A percentile compares a stretch with the other conserved stretches of the same genome.
Evolutionary conservation across 2,888 invertebrate species (phyloP).

Genomic region (Drosophila fulvimacula): DNA sequence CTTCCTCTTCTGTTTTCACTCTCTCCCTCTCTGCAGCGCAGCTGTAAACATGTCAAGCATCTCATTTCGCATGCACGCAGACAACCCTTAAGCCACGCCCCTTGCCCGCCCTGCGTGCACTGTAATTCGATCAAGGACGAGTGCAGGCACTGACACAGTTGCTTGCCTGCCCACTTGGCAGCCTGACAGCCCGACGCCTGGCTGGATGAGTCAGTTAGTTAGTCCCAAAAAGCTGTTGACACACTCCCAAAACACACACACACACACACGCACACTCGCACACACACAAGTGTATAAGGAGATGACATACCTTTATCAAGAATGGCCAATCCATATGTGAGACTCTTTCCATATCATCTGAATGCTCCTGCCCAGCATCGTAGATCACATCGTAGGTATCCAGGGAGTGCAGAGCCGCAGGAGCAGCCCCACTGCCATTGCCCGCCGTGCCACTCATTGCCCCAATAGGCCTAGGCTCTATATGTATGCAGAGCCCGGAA

Average conservation of each 20-base stretch:
- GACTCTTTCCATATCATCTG: constrained; percentile 69
- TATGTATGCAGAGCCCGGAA: neutral
- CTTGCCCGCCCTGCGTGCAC: constrained; percentile 3
- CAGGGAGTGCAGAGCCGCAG: constrained; percentile 59
- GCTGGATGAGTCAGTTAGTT: constrained; percentile 8
- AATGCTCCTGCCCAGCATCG: constrained; percentile 61
- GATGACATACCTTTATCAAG: constrained; percentile 82
- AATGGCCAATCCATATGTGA: constrained; percentile 83
- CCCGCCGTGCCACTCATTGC: constrained; percentile 24
- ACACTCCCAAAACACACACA: neutral
- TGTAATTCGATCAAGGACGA: constrained; percentile 60
- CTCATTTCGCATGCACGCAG: constrained; percentile 11
- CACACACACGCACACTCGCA: neutral
- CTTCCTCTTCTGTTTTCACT: neutral
- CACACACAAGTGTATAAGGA: neutral
- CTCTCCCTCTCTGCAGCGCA: neutral
- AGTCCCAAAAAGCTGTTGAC: constrained; percentile 5
- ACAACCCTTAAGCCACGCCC: constrained; percentile 10
- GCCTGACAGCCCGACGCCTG: neutral
- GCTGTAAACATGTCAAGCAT: constrained; percentile 4
- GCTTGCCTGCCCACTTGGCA: constrained; percentile 30
- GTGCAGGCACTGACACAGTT: constrained; percentile 48
- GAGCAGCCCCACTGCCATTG: constrained; percentile 19
- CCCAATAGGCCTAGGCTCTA: neutral
- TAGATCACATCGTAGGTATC: constrained; percentile 73